These are phyloP conservation scores for Scaptomyza tumidula DNA, from an alignment of 2,888 invertebrate species.

Conservation along the genomic window DNA sequence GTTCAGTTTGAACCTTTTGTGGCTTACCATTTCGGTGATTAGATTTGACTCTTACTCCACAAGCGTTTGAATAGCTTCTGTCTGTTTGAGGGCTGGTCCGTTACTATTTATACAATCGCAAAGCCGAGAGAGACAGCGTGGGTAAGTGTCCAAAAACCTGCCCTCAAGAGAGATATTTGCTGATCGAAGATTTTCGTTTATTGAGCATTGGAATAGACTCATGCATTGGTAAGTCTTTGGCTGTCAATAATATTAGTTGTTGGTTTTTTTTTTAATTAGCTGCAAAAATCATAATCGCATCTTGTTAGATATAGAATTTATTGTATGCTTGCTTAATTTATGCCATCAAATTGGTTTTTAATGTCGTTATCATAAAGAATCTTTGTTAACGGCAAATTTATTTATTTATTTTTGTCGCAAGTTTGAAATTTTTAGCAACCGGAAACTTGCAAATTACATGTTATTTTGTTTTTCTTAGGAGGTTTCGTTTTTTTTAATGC, in stretches of 20 bases:
- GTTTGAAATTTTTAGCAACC: not conserved
- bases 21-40: conserved; percentile 61
- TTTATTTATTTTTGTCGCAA: not conserved
- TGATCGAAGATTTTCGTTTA: conserved; percentile 16
- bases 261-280: conserved; percentile 10
- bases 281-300: conserved; percentile 18
- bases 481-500: not conserved
- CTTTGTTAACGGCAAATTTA: conserved; percentile 33
- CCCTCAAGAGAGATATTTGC: conserved; percentile 27
- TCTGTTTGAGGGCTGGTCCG: conserved; percentile 24
- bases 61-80: conserved; percentile 68
- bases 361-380: conserved; percentile 13
- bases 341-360: conserved; percentile 51
- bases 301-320: conserved; percentile 44
- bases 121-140: conserved; percentile 18
- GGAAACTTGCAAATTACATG: conserved; percentile 29
- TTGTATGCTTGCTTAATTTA: conserved; percentile 34
- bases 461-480: not conserved
- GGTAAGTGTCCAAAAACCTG: conserved; percentile 25
- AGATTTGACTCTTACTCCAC: conserved; percentile 56
- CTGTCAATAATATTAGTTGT: conserved; percentile 15
- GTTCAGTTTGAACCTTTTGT: not conserved
- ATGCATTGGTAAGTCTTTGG: conserved; percentile 5
- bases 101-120: conserved; percentile 57
- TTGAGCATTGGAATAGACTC: conserved; percentile 7